Percentiles rank a stretch among this genome's conserved stretches.
phyloP scores from a whole-genome alignment of 2,888 invertebrate species.

The Epiblema foenella region DNA sequence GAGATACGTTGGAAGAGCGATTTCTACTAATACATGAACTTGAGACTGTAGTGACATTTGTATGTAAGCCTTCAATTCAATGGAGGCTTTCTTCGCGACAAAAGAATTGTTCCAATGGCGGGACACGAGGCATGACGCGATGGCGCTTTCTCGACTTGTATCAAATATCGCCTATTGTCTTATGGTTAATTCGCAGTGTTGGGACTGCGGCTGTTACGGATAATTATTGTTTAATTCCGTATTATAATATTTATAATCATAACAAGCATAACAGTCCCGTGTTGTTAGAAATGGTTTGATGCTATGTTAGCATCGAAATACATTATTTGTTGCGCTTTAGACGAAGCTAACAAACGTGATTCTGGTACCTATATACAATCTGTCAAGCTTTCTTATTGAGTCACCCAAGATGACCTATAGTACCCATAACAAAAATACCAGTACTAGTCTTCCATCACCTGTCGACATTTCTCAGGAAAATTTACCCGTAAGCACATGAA shows the following conservation, averaged over 20 bases:
- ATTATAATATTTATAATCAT: not conserved
- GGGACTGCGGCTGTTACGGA: not conserved
- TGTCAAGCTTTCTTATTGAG: not conserved
- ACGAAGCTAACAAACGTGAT: not conserved
- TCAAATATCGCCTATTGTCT: conserved; percentile 49
- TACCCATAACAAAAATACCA: not conserved
- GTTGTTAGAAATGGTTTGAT: not conserved
- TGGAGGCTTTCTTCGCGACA: conserved; percentile 36
- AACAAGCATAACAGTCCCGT: conserved; percentile 1
- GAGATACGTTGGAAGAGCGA: conserved; percentile 11
- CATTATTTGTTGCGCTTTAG: not conserved
- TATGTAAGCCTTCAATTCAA: conserved; percentile 36
- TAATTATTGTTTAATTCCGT: conserved; percentile 26
- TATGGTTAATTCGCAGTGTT: not conserved
- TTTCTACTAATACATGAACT: conserved; percentile 42
- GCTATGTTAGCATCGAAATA: not conserved
- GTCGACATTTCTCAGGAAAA: not conserved
- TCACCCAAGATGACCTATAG: not conserved
- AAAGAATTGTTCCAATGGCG: conserved; percentile 36
- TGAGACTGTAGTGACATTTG: conserved; percentile 33
- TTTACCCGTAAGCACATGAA: not conserved
- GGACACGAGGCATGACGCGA: conserved; percentile 36
- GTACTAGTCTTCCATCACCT: not conserved
- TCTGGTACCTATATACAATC: too few relatives aligned
- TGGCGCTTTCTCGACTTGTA: conserved; percentile 49